A percentile compares a stretch with the other conserved stretches of the same genome.
Conservation (phyloP, 2,888 invertebrate genomes). For the Ichneumoninae sp. region DNA sequence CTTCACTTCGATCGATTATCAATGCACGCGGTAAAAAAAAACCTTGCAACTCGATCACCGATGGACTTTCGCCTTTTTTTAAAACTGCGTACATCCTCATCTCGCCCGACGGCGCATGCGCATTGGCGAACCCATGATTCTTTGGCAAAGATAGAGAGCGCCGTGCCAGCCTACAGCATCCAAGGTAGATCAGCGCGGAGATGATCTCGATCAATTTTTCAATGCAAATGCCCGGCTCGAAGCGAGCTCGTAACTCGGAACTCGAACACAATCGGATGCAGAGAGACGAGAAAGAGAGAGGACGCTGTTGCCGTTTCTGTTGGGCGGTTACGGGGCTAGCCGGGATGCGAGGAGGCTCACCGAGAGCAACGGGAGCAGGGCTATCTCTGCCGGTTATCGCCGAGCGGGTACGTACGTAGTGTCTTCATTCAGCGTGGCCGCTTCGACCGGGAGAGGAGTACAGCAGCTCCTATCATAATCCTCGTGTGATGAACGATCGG, state of each 20-base stretch:
- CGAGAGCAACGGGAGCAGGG: constrained; percentile 29
- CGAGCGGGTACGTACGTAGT: constrained; percentile 73
- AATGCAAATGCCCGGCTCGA: constrained; percentile 56
- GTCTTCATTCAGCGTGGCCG: constrained; percentile 77
- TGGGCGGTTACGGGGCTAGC: constrained; percentile 57
- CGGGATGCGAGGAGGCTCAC: constrained; percentile 22
- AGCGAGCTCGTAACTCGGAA: constrained; percentile 60
- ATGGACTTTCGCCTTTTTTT: not conserved
- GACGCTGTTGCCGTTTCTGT: constrained; percentile 47
- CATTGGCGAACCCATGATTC: constrained; percentile 33
- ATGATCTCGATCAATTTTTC: constrained; percentile 64
- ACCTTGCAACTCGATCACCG: not conserved
- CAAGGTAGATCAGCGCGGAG: constrained; percentile 44
- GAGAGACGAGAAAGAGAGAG: not conserved
- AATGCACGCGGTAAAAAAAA: not conserved
- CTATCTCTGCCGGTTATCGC: constrained; percentile 66
- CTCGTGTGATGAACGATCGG: constrained; percentile 80
- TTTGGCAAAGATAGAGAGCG: constrained; percentile 17
- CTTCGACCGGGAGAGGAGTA: constrained; percentile 43
- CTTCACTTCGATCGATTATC: not conserved
- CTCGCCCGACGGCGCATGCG: not conserved
- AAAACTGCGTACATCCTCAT: constrained; percentile 12
- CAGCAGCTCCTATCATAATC: constrained; percentile 79
- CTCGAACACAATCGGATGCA: constrained; percentile 60
- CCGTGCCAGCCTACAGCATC: not conserved